Percentiles rank a stretch among this genome's conserved stretches.
These are phyloP conservation scores for Macroteleia sp. DNA, from an alignment of 2,888 invertebrate species.

Conservation along the genomic window DNA sequence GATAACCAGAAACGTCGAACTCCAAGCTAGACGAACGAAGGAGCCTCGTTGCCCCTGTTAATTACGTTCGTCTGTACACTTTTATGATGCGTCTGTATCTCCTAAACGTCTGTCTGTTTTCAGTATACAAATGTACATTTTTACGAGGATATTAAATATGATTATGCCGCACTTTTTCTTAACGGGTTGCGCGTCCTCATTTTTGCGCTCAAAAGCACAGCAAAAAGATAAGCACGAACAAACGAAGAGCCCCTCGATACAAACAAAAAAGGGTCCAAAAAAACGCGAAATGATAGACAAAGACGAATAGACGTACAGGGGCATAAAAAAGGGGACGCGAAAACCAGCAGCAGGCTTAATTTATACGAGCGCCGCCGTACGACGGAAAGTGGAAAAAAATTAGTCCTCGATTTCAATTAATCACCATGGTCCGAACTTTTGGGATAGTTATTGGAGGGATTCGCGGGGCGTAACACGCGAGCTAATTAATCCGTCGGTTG, in stretches of 20 bases:
- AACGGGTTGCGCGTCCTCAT: constrained; percentile 53
- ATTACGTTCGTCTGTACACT: constrained; percentile 35
- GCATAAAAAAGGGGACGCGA: background rate
- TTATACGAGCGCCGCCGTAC: background rate
- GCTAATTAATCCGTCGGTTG: constrained; percentile 53
- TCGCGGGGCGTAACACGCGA: constrained; percentile 33
- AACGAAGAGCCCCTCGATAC: background rate
- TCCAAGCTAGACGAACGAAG: background rate
- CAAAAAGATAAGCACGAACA: constrained; percentile 34
- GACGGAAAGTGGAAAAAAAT: constrained; percentile 8
- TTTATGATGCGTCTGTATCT: constrained; percentile 51
- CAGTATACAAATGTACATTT: constrained; percentile 72
- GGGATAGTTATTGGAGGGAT: constrained; percentile 26
- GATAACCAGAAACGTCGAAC: constrained; percentile 31
- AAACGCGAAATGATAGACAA: background rate
- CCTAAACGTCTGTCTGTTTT: constrained; percentile 34
- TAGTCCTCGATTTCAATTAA: constrained; percentile 40
- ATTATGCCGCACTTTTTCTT: constrained; percentile 72
- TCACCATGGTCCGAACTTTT: constrained; percentile 12
- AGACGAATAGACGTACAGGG: background rate
- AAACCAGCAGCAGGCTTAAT: constrained; percentile 3
- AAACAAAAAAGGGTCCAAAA: too few relatives aligned
- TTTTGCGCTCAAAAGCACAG: constrained; percentile 31
- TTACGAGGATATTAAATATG: constrained; percentile 76
- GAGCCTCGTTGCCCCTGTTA: constrained; percentile 10